Evolutionary conservation across 2,113 vertebrate genomes (phyloP).

Genomic region (Gadus chalcogrammus): DNA sequence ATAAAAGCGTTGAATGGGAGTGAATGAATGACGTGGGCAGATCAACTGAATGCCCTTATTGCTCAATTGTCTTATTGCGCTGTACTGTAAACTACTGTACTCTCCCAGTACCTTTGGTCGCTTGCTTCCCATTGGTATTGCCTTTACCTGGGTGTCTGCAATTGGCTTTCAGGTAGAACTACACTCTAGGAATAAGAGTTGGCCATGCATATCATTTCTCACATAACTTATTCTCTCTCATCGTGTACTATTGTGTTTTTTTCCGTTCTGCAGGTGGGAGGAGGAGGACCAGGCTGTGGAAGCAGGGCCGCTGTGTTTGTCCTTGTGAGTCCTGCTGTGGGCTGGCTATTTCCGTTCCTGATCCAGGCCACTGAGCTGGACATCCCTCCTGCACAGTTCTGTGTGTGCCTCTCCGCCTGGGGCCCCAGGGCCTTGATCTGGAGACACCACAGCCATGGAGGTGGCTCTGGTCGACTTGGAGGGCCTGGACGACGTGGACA

Average conservation of each 20-base stretch:
- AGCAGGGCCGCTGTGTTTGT: conserved; percentile 8
- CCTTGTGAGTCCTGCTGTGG: conserved; percentile 11
- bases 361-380: conserved; percentile 12
- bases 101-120: no score
- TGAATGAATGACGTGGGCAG: no score
- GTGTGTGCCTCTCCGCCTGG: conserved; percentile 26
- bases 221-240: conserved; percentile 7
- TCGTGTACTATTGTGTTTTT: conserved; percentile 24
- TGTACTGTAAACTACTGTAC: no score
- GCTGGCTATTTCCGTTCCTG: conserved; percentile 11
- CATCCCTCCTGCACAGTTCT: background rate
- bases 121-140: no score
- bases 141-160: no score
- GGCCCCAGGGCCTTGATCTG: conserved; percentile 35
- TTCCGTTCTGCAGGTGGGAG: conserved; percentile 39
- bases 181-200: no score
- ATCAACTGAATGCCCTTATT: no score
- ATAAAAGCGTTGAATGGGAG: no score
- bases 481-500: conserved; percentile 76
- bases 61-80: no score
- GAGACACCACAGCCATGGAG: conserved; percentile 81
- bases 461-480: conserved; percentile 88
- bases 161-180: no score
- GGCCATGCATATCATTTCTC: no score
- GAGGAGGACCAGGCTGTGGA: conserved; percentile 3